Conservation (phyloP, 2,888 invertebrate species). For the Melieria crassipennis region DNA sequence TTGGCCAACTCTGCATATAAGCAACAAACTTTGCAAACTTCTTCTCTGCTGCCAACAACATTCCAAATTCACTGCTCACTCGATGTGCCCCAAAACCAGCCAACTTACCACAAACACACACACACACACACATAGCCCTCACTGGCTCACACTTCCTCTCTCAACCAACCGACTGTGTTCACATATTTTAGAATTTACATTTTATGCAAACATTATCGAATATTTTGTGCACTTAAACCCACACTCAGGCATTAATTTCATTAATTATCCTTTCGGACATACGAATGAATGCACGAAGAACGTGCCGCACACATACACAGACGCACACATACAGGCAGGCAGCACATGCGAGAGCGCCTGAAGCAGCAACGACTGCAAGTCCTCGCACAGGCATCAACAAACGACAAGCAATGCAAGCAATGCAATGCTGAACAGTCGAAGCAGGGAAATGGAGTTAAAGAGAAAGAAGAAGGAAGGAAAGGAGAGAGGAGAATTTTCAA, state of each 20-base stretch:
- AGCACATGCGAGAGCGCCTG: background rate
- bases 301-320: conserved; percentile 21
- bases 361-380: conserved; percentile 3
- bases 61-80: background rate
- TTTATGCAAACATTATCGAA: conserved; percentile 54
- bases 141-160: conserved; percentile 5
- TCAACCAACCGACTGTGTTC: conserved; percentile 7
- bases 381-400: background rate
- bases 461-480: background rate
- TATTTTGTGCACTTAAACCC: conserved; percentile 51
- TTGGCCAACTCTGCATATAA: background rate
- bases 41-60: background rate
- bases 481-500: too few species aligned
- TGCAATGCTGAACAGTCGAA: background rate
- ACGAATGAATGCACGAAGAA: conserved; percentile 20
- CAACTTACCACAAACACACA: too few species aligned
- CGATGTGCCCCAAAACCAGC: background rate
- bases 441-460: background rate
- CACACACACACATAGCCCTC: background rate
- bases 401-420: conserved; percentile 5
- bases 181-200: conserved; percentile 60
- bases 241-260: conserved; percentile 43
- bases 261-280: conserved; percentile 46
- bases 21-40: conserved; percentile 3
- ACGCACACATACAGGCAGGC: conserved; percentile 1